These are phyloP conservation scores for Hymenochirus boettgeri DNA, from an alignment of 2,113 vertebrate species.

Conservation along the genomic window DNA sequence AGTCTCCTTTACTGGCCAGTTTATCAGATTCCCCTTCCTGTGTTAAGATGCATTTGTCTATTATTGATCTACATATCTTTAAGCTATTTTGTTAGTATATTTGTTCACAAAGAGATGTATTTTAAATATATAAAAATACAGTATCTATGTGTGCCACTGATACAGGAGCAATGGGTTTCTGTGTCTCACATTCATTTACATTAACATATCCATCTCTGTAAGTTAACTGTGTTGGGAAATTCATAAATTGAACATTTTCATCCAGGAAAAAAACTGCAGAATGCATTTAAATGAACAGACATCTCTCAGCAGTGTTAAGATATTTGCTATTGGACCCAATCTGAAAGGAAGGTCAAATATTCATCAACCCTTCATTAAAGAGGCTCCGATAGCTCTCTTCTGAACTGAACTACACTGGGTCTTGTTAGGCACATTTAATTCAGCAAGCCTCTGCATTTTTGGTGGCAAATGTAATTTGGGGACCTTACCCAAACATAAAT, in stretches of 20 bases:
- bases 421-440: conserved; percentile 40
- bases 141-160: too few species aligned
- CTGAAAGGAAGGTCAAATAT: conserved; percentile 43
- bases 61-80: too few species aligned
- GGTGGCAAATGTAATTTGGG: conserved; percentile 11
- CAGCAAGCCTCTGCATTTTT: conserved; percentile 13
- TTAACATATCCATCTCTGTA: conserved; percentile 38
- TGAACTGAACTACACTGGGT: conserved; percentile 28
- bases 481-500: conserved; percentile 6
- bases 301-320: conserved; percentile 34
- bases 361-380: conserved; percentile 38
- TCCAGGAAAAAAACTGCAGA: conserved; percentile 39
- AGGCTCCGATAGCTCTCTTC: conserved; percentile 32
- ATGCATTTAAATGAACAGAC: conserved; percentile 42
- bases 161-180: conserved; percentile 36
- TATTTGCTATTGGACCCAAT: conserved; percentile 37
- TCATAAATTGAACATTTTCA: conserved; percentile 42
- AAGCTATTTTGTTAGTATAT: too few species aligned
- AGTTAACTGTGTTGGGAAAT: conserved; percentile 37
- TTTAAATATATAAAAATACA: too few species aligned
- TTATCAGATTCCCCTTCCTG: too few species aligned
- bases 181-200: too few species aligned
- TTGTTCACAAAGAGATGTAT: too few species aligned
- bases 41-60: too few species aligned
- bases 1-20: too few species aligned